Percentiles rank a stretch among this genome's conserved stretches.
phyloP scores from a whole-genome alignment of 1,140 invertebrate species.

The Philotrypesis tridentata region DNA sequence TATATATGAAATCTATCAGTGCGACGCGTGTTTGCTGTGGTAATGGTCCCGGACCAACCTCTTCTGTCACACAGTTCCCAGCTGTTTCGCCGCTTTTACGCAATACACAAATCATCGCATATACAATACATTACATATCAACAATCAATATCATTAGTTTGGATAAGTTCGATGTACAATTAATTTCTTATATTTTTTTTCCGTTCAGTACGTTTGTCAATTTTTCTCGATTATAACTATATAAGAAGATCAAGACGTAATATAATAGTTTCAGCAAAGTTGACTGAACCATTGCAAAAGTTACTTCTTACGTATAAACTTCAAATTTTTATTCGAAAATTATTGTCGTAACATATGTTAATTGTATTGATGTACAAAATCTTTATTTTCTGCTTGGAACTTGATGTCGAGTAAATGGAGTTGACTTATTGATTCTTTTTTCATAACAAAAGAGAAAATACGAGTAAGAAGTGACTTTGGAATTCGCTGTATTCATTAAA shows the following conservation, averaged over 20 bases:
- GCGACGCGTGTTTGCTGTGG: conserved; percentile 67
- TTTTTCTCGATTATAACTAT: neutral
- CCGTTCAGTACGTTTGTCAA: neutral
- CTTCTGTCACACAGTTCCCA: conserved; percentile 67
- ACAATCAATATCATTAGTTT: conserved; percentile 52
- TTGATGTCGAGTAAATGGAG: neutral
- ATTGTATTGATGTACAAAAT: neutral
- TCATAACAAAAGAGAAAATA: neutral
- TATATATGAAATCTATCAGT: conserved; percentile 67
- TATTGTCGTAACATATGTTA: neutral
- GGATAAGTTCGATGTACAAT: neutral
- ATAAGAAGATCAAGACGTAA: neutral
- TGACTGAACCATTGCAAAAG: neutral
- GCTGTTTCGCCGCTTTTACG: conserved; percentile 60
- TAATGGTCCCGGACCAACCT: conserved; percentile 67
- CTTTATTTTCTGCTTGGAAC: neutral
- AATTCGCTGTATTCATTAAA: neutral
- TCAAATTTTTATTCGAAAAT: neutral
- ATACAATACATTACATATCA: conserved; percentile 61
- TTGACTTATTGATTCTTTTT: neutral
- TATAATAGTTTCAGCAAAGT: neutral
- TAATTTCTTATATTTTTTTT: conserved; percentile 49
- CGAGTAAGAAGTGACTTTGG: neutral
- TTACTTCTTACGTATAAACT: neutral
- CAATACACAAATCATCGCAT: neutral